Conservation (phyloP, 2,113 vertebrate species). For the Entosphenus tridentatus region DNA sequence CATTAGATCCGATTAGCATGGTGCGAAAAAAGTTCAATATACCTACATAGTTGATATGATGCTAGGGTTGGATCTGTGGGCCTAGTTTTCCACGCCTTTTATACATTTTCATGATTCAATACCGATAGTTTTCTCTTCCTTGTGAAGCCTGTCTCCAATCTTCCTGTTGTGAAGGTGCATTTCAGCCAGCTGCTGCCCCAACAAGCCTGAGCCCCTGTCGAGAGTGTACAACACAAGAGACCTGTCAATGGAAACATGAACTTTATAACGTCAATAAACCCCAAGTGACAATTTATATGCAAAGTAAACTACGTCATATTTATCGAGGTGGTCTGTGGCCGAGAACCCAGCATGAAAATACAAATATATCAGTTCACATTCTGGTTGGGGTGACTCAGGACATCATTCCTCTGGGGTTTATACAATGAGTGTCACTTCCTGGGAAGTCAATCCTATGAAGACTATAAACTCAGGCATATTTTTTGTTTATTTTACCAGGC, state of each 20-base stretch:
- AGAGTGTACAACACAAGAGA: constrained; percentile 1
- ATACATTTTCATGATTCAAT: constrained; percentile 14
- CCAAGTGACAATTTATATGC: too few relatives aligned
- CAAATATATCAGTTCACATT: too few relatives aligned
- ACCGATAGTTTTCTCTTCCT: constrained; percentile 47
- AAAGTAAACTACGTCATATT: too few relatives aligned
- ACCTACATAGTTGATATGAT: neutral
- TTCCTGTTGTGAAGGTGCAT: constrained; percentile 59
- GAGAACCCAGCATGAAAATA: too few relatives aligned
- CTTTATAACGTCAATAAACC: neutral
- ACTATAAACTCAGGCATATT: too few relatives aligned
- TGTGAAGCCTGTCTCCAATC: constrained; percentile 27
- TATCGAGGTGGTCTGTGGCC: too few relatives aligned
- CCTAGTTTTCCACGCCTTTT: neutral
- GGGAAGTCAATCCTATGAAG: too few relatives aligned
- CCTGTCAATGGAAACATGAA: neutral
- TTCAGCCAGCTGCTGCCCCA: constrained; percentile 42
- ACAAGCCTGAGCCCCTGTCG: constrained; percentile 43
- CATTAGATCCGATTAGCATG: neutral
- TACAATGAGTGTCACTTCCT: too few relatives aligned
- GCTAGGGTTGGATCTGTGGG: neutral
- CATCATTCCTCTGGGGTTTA: too few relatives aligned
- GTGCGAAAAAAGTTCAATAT: neutral
- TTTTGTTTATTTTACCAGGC: too few relatives aligned
- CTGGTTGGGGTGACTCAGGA: too few relatives aligned